These are phyloP conservation scores for Alligator mississippiensis DNA, from an alignment of 2,113 vertebrate genomes.

Conservation along the genomic window DNA sequence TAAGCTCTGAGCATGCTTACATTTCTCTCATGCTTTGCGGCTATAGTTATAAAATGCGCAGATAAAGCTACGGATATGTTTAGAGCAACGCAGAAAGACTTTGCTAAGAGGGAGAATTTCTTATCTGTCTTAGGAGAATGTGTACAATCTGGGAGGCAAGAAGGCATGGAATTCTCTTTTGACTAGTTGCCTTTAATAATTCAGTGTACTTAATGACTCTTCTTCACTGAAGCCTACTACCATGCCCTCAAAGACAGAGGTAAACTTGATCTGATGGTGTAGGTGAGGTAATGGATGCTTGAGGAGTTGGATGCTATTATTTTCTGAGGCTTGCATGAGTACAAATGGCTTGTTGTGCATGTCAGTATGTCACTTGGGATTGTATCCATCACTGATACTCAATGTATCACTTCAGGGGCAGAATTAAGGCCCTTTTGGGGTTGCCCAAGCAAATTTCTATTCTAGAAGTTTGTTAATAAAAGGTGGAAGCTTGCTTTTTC, in stretches of 20 bases:
- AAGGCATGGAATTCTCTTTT: neutral
- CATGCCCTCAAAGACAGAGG: neutral
- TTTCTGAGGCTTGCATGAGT: neutral
- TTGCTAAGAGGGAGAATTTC: neutral
- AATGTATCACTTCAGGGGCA: neutral
- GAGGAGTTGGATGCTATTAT: neutral
- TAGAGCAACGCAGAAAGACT: no score
- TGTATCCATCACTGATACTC: neutral
- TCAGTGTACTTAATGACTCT: accelerated
- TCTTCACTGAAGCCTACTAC: neutral
- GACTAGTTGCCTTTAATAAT: neutral
- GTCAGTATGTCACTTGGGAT: no score
- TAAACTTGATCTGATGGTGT: neutral
- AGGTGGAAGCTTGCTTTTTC: neutral
- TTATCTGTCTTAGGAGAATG: accelerated
- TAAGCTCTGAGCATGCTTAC: neutral
- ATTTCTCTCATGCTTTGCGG: neutral
- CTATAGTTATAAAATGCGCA: neutral
- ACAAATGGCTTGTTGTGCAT: neutral
- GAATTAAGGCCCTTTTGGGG: neutral
- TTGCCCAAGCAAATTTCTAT: neutral
- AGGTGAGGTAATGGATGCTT: neutral
- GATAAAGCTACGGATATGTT: neutral
- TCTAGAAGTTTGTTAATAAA: neutral
- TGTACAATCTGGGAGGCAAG: accelerated